Conservation (phyloP, 1,140 invertebrate species). For the Antheraea mylitta region DNA sequence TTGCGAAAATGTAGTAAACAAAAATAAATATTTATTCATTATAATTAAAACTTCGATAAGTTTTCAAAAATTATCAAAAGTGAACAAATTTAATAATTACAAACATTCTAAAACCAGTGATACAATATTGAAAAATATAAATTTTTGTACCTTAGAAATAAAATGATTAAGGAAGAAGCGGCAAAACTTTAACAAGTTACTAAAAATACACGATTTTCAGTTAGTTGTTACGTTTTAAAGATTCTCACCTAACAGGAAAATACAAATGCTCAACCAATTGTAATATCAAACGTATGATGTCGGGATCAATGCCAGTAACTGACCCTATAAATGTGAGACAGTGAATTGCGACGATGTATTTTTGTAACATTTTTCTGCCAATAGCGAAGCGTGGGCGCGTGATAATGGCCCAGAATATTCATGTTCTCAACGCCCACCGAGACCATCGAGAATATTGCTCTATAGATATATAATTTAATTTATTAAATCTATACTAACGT, state of each 20-base stretch:
- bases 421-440: constrained; percentile 61
- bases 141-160: too few relatives aligned
- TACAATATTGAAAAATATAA: too few relatives aligned
- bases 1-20: too few relatives aligned
- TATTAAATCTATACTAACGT: constrained; percentile 3
- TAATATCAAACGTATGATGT: background rate
- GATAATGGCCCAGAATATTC: constrained; percentile 68
- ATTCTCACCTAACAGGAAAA: background rate
- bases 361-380: constrained; percentile 71
- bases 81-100: too few relatives aligned
- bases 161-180: too few relatives aligned
- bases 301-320: constrained; percentile 45
- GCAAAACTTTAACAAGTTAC: too few relatives aligned
- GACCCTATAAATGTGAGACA: constrained; percentile 39
- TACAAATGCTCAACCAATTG: background rate
- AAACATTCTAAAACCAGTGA: too few relatives aligned
- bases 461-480: constrained; percentile 50
- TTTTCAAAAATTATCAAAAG: too few relatives aligned
- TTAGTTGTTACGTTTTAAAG: background rate
- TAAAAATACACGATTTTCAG: background rate
- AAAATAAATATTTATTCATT: too few relatives aligned
- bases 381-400: constrained; percentile 60
- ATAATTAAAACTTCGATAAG: too few relatives aligned
- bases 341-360: constrained; percentile 62
- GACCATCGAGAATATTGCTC: constrained; percentile 57